Base-by-base conservation (phyloP, 2,797 vertebrate genomes). In the Catostomus latipinnis region DNA sequence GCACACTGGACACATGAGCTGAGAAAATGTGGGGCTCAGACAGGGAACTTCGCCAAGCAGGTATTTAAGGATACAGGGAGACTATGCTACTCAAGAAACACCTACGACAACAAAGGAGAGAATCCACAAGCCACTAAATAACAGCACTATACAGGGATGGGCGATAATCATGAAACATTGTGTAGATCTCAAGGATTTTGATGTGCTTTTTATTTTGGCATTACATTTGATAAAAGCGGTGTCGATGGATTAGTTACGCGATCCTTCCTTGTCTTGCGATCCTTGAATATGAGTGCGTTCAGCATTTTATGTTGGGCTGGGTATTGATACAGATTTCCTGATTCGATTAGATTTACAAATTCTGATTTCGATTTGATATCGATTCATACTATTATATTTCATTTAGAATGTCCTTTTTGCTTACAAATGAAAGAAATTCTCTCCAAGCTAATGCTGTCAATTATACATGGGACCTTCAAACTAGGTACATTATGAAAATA, bases 61-160 rank as follows among this genome's bases (percentile, higher is more conserved):
- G 72, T 54, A 16, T 62, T 79, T 52, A 53, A 65, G 68, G 62
- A 73, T 49, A 49, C 1, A 8, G 68, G 43, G n/a, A 45, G n/a
- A 52, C 18, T 45, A 50, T 56, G 16, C 6, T 6, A 53, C 8
- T 48, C 8, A 54, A 56, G 13, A 62, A 60, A 56, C 43, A 56
- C 52, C 52, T 58, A 71, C 71, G 75, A 66, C 67, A 83, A 53
- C 45, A 75, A 65, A 81, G 71, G 12, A 78, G 57, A 71, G 61
- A 74, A 34, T 68, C 57, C 14, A 71, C 50, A 63, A 56, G 13
- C n/a, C 52, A 22, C 10, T 48, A 58, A 68, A 52, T 8, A 16
- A 82, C 71, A 75, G 65, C 63, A 34, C 34, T 34, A 34, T 34
- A 34, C 46, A 60, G 14, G 45, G 14, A 52, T 18, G 11, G 54